Evolutionary conservation across 2,113 vertebrate species (phyloP).

Genomic region (Amazona guildingii): DNA sequence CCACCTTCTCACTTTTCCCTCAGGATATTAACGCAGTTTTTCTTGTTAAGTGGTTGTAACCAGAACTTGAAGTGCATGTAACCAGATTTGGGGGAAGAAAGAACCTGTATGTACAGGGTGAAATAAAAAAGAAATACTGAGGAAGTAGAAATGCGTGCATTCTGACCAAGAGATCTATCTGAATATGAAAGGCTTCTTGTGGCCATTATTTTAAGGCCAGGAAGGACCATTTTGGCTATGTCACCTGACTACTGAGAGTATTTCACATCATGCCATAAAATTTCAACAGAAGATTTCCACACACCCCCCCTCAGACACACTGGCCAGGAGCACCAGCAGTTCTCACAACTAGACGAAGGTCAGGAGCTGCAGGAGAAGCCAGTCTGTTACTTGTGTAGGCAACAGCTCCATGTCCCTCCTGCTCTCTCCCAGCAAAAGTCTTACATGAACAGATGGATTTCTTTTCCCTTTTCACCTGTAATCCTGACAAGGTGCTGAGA

Average conservation of each 20-base stretch:
- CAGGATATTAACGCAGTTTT: slow-evolving; percentile 36
- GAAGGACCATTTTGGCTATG: not conserved
- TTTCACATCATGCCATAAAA: not conserved
- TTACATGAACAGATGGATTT: not conserved
- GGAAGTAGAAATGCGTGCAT: not conserved
- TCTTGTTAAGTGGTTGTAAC: slow-evolving; percentile 6
- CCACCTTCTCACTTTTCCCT: slow-evolving; percentile 50
- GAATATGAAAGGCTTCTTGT: not conserved
- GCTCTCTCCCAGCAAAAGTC: not conserved
- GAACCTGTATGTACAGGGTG: not conserved
- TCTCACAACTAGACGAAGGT: not conserved
- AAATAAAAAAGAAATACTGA: not conserved
- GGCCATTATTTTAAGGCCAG: not conserved
- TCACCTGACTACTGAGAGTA: not conserved
- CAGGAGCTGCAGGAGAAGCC: not conserved
- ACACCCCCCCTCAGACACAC: not conserved
- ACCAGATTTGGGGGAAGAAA: slow-evolving; percentile 7
- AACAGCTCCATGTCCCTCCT: not conserved
- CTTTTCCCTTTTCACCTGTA: not conserved
- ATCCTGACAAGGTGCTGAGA: not conserved
- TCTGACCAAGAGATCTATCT: not conserved
- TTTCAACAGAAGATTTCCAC: not conserved
- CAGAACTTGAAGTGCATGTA: not conserved
- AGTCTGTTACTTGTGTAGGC: not conserved
- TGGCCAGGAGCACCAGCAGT: not conserved